A percentile compares a stretch with the other conserved stretches of the same genome.
Evolutionary conservation across 2,797 vertebrate species (phyloP).

Genomic region (Amblyraja radiata): DNA sequence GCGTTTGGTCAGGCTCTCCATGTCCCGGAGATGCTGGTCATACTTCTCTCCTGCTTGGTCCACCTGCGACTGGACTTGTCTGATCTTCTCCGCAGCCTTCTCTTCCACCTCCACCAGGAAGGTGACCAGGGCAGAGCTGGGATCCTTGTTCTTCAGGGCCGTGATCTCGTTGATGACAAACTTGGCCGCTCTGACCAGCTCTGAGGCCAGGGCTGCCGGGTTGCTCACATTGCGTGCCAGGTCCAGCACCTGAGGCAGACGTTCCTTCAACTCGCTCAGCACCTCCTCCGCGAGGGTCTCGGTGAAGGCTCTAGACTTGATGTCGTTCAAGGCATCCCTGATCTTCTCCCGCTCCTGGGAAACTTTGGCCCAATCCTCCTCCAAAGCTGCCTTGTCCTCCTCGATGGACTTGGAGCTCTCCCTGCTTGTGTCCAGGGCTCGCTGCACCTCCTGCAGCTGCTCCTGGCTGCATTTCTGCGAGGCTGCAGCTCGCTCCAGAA

Average conservation of each 20-base stretch:
- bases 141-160: not conserved
- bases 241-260: not conserved
- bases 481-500: not conserved
- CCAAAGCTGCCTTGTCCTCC: too few relatives aligned
- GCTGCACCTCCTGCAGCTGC: not conserved
- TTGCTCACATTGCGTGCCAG: not conserved
- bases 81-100: not conserved
- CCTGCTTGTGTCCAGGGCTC: not conserved
- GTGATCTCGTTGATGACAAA: not conserved
- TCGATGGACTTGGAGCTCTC: too few relatives aligned
- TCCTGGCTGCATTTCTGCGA: not conserved
- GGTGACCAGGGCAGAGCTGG: not conserved
- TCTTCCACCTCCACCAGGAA: not conserved
- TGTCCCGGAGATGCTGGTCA: accelerated
- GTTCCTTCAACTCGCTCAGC: not conserved
- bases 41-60: not conserved
- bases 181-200: too few relatives aligned
- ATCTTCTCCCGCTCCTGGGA: not conserved
- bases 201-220: not conserved
- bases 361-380: not conserved
- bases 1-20: not conserved
- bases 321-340: too few relatives aligned
- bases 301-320: not conserved
- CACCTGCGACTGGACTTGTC: not conserved
- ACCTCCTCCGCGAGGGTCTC: not conserved